These are phyloP conservation scores for Branchipolynoe longqiensis DNA, from an alignment of 2,888 invertebrate genomes.

Conservation along the genomic window DNA sequence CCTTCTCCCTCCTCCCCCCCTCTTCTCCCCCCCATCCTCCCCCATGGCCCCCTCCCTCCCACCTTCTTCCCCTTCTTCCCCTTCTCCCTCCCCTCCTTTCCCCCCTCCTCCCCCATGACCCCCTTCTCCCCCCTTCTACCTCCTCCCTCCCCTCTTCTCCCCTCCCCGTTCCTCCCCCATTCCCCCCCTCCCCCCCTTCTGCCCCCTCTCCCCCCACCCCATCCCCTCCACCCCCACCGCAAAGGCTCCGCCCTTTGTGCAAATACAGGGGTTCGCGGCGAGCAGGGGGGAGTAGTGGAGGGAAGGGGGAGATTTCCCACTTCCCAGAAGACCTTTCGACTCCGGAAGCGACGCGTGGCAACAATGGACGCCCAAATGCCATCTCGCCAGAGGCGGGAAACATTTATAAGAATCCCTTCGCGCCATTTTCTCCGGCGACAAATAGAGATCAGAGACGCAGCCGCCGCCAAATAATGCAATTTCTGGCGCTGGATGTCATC, in stretches of 20 bases:
- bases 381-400: slow-evolving; percentile 35
- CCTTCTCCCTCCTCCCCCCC: background rate
- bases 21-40: no score
- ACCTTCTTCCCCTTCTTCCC: slow-evolving; percentile 11
- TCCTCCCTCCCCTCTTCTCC: background rate
- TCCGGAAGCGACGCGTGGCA: slow-evolving; percentile 35
- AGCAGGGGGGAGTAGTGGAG: slow-evolving; percentile 24
- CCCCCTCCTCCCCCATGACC: background rate
- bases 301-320: no score
- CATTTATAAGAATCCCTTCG: slow-evolving; percentile 51
- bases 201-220: background rate
- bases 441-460: slow-evolving; percentile 37
- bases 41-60: background rate
- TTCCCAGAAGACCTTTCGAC: slow-evolving; percentile 30
- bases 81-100: slow-evolving; percentile 14
- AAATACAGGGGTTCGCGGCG: background rate
- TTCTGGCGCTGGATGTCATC: slow-evolving; percentile 54
- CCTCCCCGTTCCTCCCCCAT: slow-evolving; percentile 10
- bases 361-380: slow-evolving; percentile 42
- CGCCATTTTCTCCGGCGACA: slow-evolving; percentile 48
- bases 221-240: background rate
- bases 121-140: background rate
- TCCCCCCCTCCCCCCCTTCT: background rate
- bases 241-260: background rate
- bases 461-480: slow-evolving; percentile 52